phyloP scores from a whole-genome alignment of 1,140 invertebrate species.

The Eufriesea mexicana region DNA sequence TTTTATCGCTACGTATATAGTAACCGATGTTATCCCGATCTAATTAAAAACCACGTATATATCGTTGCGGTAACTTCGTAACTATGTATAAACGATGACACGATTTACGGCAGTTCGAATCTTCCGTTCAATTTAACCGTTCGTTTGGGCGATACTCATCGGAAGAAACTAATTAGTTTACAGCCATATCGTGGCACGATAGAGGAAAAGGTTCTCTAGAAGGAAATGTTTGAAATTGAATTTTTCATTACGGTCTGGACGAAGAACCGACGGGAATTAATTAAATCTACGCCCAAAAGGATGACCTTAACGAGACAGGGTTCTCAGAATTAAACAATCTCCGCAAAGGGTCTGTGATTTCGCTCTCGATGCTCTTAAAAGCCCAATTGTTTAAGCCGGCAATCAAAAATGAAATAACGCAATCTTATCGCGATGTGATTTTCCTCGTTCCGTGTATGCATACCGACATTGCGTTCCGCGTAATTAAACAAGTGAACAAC shows the following conservation, averaged over 20 bases:
- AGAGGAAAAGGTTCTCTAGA: not conserved
- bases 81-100: not conserved
- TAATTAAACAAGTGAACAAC: not conserved
- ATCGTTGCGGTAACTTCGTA: not conserved
- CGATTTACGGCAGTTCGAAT: not conserved
- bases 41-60: not conserved
- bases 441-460: too few species aligned
- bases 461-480: too few species aligned
- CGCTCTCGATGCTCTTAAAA: not conserved
- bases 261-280: slow-evolving; percentile 24
- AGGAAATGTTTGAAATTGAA: slow-evolving; percentile 14
- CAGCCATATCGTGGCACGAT: not conserved
- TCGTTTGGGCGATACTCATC: not conserved
- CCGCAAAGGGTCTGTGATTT: not conserved
- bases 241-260: slow-evolving; percentile 1
- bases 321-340: slow-evolving; percentile 21
- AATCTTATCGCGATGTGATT: not conserved
- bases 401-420: not conserved
- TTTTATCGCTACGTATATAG: not conserved
- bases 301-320: slow-evolving; percentile 34
- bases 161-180: not conserved
- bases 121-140: not conserved
- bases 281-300: slow-evolving; percentile 19
- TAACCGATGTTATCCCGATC: not conserved
- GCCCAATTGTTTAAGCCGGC: not conserved